Evolutionary conservation across 92 coral and sea anemone species (phyloP), one percentile per base, ranked within the genome.

Genomic region (Palythoa heliodiscus): DNA sequence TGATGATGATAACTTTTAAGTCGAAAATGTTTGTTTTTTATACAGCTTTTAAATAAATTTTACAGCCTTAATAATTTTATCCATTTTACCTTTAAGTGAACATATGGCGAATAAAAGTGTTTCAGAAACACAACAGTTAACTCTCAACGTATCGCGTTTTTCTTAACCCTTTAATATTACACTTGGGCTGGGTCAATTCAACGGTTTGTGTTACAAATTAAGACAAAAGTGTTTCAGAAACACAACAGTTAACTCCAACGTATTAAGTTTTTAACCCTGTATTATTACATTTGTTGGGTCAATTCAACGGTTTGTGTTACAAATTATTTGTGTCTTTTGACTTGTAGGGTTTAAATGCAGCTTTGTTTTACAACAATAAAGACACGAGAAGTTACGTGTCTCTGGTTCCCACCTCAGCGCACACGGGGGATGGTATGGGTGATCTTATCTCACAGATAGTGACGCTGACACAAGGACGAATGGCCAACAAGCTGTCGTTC

Each of bases 401-500:
- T 0, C 86, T 96, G 3, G 95, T 96, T 4, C 99, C 99, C 23
- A 96, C 99, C 29, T 96, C 99, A 38, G 99, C 99, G 48, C 99
- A 96, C 87, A 89, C 98, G 8, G 99, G 99, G 17, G 99, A 96
- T 71, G 99, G 99, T 4, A 96, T 96, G 99, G 99, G 99, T 2
- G 99, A 96, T 52, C 93, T 96, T 52, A 96, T 96, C 71, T 87
- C 98, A 60, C 95, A 95, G 87, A 92, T 96, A 53, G 98, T 96
- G 3, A 86, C 86, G 4, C 93, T 96, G 43, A 95, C 98, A 13
- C 99, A 96, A 50, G 93, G 93, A 16, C 88, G 94, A 78, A 89
- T 96, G n/a, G 90, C 99, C 4, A 95, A 94, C 77, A 88, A 95
- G 70, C 92, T 96, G 47, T 63, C 98, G 5, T 96, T 77, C 82